Base-by-base conservation (phyloP, 2,888 invertebrate species). In the Seira sanloemensis region DNA sequence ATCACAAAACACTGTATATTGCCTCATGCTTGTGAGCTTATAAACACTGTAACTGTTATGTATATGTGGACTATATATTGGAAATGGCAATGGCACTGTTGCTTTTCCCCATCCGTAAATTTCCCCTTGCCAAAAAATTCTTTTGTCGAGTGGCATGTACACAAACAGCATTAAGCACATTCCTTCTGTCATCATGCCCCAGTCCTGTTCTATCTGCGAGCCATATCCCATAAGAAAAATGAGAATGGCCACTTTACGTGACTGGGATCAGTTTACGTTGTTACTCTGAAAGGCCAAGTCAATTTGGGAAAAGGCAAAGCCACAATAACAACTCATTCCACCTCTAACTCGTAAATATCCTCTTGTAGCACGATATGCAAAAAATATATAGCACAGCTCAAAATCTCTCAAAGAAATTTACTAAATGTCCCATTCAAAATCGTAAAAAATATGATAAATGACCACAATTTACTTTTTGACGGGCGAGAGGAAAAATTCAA, bases 241-340 rank as follows among this genome's bases (percentile, higher is more conserved):
- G 82, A 72, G 77, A 82, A 82, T 82, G 82, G 65, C 77, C 77
- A 82, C 58, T 71, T 82, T 77, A 72, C 82, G 82, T 82, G 82
- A 82, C 82, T 82, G 68, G 73, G 72, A 67, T 82, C 82, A 82
- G 82, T 82, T n/a, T 82, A 82, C 82, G 74, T 46, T 65, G 74
- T 25, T 54, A 58, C 73, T 19, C 37, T 37, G 12, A 37, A 37
- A 37, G 12, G 37, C 37, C 37, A 37, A 37, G 37, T 54, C n/a
- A 2, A 23, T 58, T 23, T 58, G 24, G n/a, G 16, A 16, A 73
- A 65, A 21, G 24, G 62, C 19, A 66, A 46, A 37, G 21, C 46
- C 66, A 66, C 66, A 26, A 65, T 25, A 27, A 24, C 66, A 75
- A 75, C 37, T 66, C 75, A 75, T 24, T 24, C 18, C 2, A n/a